A percentile compares a stretch with the other conserved stretches of the same genome.
phyloP scores from a whole-genome alignment of 2,888 invertebrate genomes.

The Leptura quadrifasciata region DNA sequence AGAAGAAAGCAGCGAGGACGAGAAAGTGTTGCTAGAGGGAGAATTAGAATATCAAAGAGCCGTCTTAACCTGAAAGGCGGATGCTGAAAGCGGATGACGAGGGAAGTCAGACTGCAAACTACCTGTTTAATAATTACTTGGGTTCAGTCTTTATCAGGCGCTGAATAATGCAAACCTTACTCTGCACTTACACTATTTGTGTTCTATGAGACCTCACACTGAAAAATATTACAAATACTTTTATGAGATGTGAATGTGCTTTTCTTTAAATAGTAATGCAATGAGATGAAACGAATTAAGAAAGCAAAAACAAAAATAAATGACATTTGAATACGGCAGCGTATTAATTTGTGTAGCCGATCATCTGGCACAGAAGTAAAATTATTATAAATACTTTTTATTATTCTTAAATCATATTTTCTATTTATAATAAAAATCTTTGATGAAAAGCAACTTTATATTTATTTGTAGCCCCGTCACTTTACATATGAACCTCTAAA shows the following conservation, averaged over 20 bases:
- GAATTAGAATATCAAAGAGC: constrained; percentile 49
- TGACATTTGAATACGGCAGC: too few species aligned
- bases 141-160: constrained; percentile 45
- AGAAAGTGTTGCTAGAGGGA: constrained; percentile 36
- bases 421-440: too few species aligned
- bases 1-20: constrained; percentile 35
- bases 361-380: too few species aligned
- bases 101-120: constrained; percentile 49
- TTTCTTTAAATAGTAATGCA: not conserved
- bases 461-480: too few species aligned
- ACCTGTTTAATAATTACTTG: constrained; percentile 52
- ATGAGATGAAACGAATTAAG: too few species aligned
- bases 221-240: not conserved
- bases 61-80: constrained; percentile 42
- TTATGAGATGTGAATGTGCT: not conserved
- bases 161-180: constrained; percentile 41
- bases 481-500: too few species aligned
- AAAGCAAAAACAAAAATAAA: too few species aligned
- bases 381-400: too few species aligned
- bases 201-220: not conserved
- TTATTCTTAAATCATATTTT: too few species aligned
- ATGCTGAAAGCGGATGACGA: constrained; percentile 45
- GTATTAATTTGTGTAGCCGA: too few species aligned
- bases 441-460: too few species aligned
- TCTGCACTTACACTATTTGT: constrained; percentile 6